Percentiles rank a stretch among this genome's conserved stretches.
These are phyloP conservation scores for Chrysodeixis includens DNA, from an alignment of 2,888 invertebrate genomes.

Conservation along the genomic window DNA sequence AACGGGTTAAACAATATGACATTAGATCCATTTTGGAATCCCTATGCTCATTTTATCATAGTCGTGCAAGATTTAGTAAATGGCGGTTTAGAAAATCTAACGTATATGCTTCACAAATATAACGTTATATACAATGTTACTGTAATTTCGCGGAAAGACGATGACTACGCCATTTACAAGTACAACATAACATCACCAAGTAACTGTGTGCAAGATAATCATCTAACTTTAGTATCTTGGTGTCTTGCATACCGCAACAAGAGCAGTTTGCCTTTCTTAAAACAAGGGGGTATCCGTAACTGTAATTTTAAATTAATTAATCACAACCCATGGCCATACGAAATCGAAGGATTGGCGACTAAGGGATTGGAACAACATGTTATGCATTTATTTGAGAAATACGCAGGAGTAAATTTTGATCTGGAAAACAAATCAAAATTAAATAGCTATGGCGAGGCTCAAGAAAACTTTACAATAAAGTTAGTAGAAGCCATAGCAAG, in stretches of 20 bases:
- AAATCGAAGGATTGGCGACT: slow-evolving; percentile 50
- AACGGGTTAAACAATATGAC: slow-evolving; percentile 46
- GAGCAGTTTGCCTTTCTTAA: slow-evolving; percentile 1
- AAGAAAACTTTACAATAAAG: slow-evolving; percentile 43
- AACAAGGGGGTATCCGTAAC: slow-evolving; percentile 23
- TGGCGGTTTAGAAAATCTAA: slow-evolving; percentile 43
- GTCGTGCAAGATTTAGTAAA: slow-evolving; percentile 48
- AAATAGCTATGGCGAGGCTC: slow-evolving; percentile 59
- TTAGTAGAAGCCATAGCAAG: slow-evolving; percentile 54
- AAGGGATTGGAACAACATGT: slow-evolving; percentile 58
- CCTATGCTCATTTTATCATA: slow-evolving; percentile 63
- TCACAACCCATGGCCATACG: slow-evolving; percentile 60
- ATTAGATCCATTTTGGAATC: slow-evolving; percentile 63
- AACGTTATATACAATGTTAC: slow-evolving; percentile 33
- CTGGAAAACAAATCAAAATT: slow-evolving; percentile 48
- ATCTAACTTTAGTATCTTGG: slow-evolving; percentile 34
- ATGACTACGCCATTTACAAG: slow-evolving; percentile 38
- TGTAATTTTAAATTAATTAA: slow-evolving; percentile 56
- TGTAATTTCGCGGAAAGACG: slow-evolving; percentile 16
- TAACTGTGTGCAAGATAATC: slow-evolving; percentile 42
- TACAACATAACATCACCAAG: slow-evolving; percentile 49
- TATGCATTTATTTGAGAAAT: slow-evolving; percentile 53
- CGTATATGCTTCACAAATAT: slow-evolving; percentile 43
- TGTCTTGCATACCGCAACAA: slow-evolving; percentile 31
- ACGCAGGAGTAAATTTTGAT: slow-evolving; percentile 50